These are phyloP conservation scores for Diachasmimorpha longicaudata DNA, from an alignment of 1,140 invertebrate species.

Conservation along the genomic window DNA sequence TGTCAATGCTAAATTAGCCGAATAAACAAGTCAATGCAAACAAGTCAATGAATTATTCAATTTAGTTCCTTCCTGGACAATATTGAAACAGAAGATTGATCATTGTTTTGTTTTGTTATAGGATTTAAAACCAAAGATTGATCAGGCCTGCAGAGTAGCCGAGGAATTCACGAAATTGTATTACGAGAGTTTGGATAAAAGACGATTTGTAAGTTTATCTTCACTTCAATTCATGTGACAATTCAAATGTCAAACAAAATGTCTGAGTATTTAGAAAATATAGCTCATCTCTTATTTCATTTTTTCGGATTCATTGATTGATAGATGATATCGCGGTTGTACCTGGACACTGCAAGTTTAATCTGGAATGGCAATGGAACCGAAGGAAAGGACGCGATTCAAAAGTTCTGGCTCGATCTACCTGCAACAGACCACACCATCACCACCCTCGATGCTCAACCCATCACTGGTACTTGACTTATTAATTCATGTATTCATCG, in stretches of 20 bases:
- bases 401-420: constrained; percentile 78
- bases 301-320: constrained; percentile 31
- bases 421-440: constrained; percentile 75
- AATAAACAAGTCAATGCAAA: too few species aligned
- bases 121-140: constrained; percentile 67
- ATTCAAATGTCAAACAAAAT: too few species aligned
- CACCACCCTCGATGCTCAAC: constrained; percentile 77
- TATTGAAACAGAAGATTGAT: too few species aligned
- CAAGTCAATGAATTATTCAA: too few species aligned
- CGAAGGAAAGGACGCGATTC: constrained; percentile 75
- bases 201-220: constrained; percentile 72
- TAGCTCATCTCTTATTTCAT: neutral
- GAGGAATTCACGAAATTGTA: constrained; percentile 84
- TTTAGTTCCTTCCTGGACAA: too few species aligned
- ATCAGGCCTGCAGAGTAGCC: constrained; percentile 76
- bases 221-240: neutral
- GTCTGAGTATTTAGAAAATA: too few species aligned
- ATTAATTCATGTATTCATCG: neutral
- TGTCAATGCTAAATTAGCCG: too few species aligned
- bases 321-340: constrained; percentile 76
- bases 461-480: neutral
- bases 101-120: constrained; percentile 31
- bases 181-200: constrained; percentile 82
- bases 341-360: constrained; percentile 78
- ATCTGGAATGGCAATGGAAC: constrained; percentile 88